Evolutionary conservation across 2,113 vertebrate species (phyloP).

Genomic region (Hypomesus transpacificus): DNA sequence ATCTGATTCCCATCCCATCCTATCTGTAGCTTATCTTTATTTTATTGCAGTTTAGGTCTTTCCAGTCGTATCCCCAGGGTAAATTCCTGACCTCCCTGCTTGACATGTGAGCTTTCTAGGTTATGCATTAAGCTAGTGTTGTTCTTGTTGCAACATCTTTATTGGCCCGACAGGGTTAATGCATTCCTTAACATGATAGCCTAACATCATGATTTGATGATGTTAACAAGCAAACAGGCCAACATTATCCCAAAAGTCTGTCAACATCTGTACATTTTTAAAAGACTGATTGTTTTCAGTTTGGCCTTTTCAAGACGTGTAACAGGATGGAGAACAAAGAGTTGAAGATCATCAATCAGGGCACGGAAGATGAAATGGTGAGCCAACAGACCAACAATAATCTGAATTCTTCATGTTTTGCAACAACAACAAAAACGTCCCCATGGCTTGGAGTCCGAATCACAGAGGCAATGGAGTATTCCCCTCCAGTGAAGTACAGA

Average conservation of each 20-base stretch:
- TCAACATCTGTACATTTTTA: not conserved
- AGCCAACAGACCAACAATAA: slow-evolving; percentile 19
- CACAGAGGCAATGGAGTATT: no score
- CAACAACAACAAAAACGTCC: no score
- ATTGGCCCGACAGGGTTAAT: not conserved
- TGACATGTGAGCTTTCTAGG: not conserved
- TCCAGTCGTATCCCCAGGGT: no score
- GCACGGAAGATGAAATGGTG: slow-evolving; percentile 92
- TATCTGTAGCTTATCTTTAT: no score
- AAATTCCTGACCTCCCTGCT: not conserved
- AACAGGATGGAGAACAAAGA: slow-evolving; percentile 82
- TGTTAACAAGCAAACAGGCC: no score
- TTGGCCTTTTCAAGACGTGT: slow-evolving; percentile 11
- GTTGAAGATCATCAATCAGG: slow-evolving; percentile 79
- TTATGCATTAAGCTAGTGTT: not conserved
- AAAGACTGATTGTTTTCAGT: slow-evolving; percentile 16
- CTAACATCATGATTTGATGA: not conserved
- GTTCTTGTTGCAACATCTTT: slow-evolving; percentile 4
- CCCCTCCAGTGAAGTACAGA: no score
- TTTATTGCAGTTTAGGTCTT: no score
- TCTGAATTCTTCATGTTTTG: no score
- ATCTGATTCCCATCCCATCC: no score
- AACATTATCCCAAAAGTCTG: no score
- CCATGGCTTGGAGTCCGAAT: slow-evolving; percentile 12
- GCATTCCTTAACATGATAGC: no score